Percentiles rank a stretch among this genome's conserved stretches.
These are phyloP conservation scores for Nothobranchius furzeri DNA, from an alignment of 2,113 vertebrate genomes.

Conservation along the genomic window DNA sequence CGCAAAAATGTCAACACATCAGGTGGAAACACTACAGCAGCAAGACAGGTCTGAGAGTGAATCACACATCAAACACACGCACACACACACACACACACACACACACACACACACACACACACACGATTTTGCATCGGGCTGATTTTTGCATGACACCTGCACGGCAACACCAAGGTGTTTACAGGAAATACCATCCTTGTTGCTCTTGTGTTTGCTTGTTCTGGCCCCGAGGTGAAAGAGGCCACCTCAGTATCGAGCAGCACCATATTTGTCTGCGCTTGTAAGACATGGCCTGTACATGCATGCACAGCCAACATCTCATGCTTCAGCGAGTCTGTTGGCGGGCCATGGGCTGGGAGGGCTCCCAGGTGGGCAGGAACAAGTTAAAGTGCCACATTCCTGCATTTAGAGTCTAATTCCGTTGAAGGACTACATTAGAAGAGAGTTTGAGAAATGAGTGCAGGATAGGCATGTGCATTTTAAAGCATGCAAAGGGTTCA, in stretches of 20 bases:
- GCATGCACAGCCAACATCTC: conserved; percentile 60
- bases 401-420: conserved; percentile 59
- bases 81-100: conserved; percentile 3
- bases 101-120: too few species aligned
- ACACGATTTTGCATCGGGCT: background rate
- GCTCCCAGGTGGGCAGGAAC: conserved; percentile 41
- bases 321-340: conserved; percentile 59
- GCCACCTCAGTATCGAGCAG: conserved; percentile 52
- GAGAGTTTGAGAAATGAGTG: conserved; percentile 34
- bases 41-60: background rate
- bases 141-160: conserved; percentile 44
- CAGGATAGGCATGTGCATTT: conserved; percentile 25
- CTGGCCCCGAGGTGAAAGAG: conserved; percentile 58
- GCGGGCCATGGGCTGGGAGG: conserved; percentile 33
- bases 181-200: conserved; percentile 62
- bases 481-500: conserved; percentile 1
- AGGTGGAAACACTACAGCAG: background rate
- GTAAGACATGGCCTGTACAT: conserved; percentile 65
- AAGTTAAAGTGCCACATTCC: conserved; percentile 69
- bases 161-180: conserved; percentile 61
- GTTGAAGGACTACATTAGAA: conserved; percentile 59
- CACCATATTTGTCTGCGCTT: conserved; percentile 69
- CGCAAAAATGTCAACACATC: conserved; percentile 32
- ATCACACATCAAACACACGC: conserved; percentile 22
- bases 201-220: conserved; percentile 65